phyloP scores from a whole-genome alignment of 2,113 vertebrate genomes.

The Petroica traversi region DNA sequence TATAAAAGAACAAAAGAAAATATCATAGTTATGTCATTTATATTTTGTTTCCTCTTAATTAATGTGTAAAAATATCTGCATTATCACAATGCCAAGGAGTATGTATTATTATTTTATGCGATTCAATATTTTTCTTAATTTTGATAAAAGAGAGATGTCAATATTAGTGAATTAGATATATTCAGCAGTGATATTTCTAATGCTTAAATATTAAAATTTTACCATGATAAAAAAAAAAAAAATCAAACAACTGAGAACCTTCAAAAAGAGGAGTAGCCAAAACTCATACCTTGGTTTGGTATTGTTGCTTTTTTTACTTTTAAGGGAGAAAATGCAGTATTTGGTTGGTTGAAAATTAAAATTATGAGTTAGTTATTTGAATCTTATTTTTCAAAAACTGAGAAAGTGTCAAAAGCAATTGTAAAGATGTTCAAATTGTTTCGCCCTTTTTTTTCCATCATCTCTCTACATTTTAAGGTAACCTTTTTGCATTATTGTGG shows the following conservation, averaged over 20 bases:
- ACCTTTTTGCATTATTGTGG: not conserved
- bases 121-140: not conserved
- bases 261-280: not conserved
- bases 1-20: not conserved
- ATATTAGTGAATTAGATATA: not conserved
- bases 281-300: rapidly evolving
- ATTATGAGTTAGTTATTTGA: not conserved
- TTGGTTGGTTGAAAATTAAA: not conserved
- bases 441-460: not conserved
- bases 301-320: not conserved
- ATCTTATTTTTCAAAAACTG: not conserved
- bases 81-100: not conserved
- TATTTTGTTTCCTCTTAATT: not conserved
- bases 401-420: not conserved
- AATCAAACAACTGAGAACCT: not conserved
- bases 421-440: not conserved
- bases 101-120: not conserved
- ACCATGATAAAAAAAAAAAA: not conserved
- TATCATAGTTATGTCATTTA: not conserved
- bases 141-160: not conserved
- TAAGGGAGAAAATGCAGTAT: not conserved
- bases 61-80: not conserved
- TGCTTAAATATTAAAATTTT: not conserved
- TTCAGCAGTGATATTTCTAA: not conserved
- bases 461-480: not conserved